Evolutionary conservation across 2,113 vertebrate species (phyloP).

Genomic region (Phylloscopus trochilus): DNA sequence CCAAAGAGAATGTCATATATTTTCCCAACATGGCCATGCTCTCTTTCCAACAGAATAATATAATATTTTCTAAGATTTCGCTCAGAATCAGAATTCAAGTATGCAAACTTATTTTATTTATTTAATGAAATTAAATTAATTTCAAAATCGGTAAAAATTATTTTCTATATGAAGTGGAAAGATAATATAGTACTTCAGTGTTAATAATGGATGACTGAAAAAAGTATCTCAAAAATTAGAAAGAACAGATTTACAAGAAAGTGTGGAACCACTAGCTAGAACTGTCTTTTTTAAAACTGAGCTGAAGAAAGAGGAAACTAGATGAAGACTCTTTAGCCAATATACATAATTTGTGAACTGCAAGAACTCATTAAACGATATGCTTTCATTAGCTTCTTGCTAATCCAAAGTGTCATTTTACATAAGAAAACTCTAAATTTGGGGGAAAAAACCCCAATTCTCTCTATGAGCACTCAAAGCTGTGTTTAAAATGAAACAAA

Average conservation of each 20-base stretch:
- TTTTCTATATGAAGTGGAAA: not conserved
- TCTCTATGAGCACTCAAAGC: not conserved
- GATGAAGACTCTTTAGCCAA: not conserved
- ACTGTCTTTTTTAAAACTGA: not conserved
- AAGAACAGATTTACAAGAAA: not conserved
- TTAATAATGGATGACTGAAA: not conserved
- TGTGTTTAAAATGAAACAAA: not conserved
- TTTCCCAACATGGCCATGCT: fast-evolving
- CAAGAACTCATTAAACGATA: not conserved
- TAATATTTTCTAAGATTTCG: not conserved
- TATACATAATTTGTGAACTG: not conserved
- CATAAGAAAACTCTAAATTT: not conserved
- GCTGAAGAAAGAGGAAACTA: not conserved
- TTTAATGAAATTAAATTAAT: not conserved
- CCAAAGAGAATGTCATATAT: not conserved
- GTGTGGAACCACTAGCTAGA: not conserved
- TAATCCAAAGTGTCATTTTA: not conserved
- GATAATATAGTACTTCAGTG: fast-evolving
- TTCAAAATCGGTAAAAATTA: not conserved
- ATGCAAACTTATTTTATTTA: not conserved
- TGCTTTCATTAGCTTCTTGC: not conserved
- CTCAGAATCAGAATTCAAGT: not conserved
- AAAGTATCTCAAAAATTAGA: not conserved
- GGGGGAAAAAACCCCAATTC: not conserved
- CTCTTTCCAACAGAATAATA: not conserved